Conservation (phyloP, 1,140 invertebrate species). For the Drosophila pallidifrons region DNA sequence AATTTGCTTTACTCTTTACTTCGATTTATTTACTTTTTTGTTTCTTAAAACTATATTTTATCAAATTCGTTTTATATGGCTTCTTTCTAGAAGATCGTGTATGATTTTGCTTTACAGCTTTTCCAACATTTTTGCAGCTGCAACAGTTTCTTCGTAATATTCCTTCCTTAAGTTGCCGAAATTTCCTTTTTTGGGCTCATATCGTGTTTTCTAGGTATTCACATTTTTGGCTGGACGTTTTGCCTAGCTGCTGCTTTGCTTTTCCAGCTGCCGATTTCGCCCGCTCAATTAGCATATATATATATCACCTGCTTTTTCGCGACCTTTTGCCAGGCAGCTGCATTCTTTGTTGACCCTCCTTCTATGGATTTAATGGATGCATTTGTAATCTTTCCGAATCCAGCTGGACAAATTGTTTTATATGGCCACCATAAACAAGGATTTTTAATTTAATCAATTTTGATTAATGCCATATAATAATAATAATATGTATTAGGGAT, state of each 20-base stretch:
- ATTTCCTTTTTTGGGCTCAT: constrained; percentile 1
- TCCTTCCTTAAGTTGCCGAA: neutral
- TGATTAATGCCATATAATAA: no score
- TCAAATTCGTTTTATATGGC: no score
- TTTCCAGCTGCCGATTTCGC: neutral
- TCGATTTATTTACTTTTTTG: no score
- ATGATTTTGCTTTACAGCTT: neutral
- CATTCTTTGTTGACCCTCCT: neutral
- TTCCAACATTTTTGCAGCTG: constrained; percentile 1
- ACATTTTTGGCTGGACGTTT: neutral
- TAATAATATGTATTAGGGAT: no score
- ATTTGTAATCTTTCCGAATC: neutral
- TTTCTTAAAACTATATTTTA: no score
- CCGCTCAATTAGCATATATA: constrained; percentile 8
- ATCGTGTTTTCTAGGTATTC: constrained; percentile 13
- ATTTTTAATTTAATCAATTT: neutral
- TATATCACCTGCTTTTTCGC: constrained; percentile 15
- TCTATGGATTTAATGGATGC: neutral
- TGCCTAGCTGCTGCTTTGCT: no score
- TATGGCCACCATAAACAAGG: neutral
- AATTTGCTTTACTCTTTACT: no score
- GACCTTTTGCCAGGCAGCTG: constrained; percentile 6
- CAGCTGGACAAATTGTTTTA: neutral
- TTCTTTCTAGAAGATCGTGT: neutral
- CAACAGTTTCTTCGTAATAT: neutral